Evolutionary conservation across 2,113 vertebrate species (phyloP).

Genomic region (Catharus bicknelli): DNA sequence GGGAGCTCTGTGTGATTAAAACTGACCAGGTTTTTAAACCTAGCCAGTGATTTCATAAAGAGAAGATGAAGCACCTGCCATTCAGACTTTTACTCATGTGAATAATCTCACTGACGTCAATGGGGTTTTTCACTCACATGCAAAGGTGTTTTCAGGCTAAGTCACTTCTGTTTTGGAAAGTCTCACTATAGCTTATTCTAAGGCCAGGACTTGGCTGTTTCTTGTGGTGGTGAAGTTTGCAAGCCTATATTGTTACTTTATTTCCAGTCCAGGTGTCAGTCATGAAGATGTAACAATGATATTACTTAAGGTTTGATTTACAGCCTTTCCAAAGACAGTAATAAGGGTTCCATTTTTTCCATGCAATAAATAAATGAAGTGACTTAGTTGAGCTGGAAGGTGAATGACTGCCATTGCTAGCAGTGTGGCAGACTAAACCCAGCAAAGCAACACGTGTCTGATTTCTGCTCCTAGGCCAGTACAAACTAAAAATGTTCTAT

Average conservation of each 20-base stretch:
- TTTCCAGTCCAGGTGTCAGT: constrained; percentile 8
- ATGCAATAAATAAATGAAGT: background rate
- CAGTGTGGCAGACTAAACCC: background rate
- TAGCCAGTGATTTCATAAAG: background rate
- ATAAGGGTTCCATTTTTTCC: background rate
- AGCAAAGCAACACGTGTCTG: background rate
- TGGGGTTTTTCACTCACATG: background rate
- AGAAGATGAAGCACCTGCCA: background rate
- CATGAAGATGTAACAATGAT: background rate
- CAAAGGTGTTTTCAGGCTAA: constrained; percentile 21
- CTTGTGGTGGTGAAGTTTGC: background rate
- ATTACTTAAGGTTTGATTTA: background rate
- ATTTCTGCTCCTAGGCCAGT: background rate
- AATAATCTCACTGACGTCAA: constrained; percentile 28
- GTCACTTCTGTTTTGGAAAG: background rate
- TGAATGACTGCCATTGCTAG: background rate
- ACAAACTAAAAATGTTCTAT: background rate
- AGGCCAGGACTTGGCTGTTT: background rate
- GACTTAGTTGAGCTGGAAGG: background rate
- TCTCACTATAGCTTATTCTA: background rate
- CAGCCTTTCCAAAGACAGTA: background rate
- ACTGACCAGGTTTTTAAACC: background rate
- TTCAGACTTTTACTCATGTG: background rate
- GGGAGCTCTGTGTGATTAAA: background rate
- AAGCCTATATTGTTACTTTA: background rate